Percentiles rank a stretch among this genome's conserved stretches.
These are phyloP conservation scores for Nesospiza acunhae DNA, from an alignment of 2,113 vertebrate species.

Conservation along the genomic window DNA sequence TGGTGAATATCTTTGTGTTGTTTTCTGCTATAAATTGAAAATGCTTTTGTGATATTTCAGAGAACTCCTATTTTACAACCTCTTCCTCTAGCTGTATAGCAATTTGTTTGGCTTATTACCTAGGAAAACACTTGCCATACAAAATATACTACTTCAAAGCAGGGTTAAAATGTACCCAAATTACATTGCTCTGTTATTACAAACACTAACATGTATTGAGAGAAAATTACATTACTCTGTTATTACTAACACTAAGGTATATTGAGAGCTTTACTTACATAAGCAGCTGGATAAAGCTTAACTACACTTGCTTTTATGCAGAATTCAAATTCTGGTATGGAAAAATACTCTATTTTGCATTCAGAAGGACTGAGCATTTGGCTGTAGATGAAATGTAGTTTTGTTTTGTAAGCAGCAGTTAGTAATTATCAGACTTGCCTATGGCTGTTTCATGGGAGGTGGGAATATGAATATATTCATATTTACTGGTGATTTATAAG, in stretches of 20 bases:
- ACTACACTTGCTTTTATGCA: background rate
- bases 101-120: conserved; percentile 27
- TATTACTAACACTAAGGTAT: background rate
- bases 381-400: conserved; percentile 22
- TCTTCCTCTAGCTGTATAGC: background rate
- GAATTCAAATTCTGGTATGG: background rate
- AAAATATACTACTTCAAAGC: conserved; percentile 7
- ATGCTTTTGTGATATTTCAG: background rate
- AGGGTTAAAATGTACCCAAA: background rate
- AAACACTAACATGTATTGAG: background rate
- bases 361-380: background rate
- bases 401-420: conserved; percentile 25
- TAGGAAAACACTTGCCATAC: background rate
- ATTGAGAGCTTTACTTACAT: background rate
- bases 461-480: background rate
- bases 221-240: conserved; percentile 1
- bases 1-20: background rate
- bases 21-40: background rate
- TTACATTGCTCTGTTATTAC: background rate
- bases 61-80: background rate
- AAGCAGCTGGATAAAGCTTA: conserved; percentile 10
- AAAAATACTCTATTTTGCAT: conserved; percentile 21
- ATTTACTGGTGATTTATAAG: background rate
- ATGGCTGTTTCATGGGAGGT: background rate
- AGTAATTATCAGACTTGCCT: conserved; percentile 12